A percentile compares a stretch with the other conserved stretches of the same genome.
Conservation (phyloP, 2,888 invertebrate species). For the Ectemnius continuus region DNA sequence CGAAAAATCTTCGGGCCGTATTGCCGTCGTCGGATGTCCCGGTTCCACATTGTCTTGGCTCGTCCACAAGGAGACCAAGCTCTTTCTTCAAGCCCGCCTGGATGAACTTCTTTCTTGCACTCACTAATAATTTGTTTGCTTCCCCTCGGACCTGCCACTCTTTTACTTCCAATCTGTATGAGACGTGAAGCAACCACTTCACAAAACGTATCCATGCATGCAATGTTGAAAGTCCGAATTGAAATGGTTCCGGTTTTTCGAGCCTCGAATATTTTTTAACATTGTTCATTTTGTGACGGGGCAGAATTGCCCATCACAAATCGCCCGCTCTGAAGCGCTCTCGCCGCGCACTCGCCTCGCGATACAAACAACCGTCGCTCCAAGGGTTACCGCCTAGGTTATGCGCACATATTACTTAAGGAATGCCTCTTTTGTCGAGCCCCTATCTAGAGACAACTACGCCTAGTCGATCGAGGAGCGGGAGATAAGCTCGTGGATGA, state of each 20-base stretch:
- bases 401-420: no score
- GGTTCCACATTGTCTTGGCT: neutral
- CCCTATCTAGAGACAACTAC: no score
- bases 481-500: no score
- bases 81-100: neutral
- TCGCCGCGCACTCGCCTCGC: no score
- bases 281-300: no score
- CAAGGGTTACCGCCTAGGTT: no score
- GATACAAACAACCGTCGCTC: no score
- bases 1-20: slow-evolving; percentile 10
- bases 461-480: no score
- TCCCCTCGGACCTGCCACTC: slow-evolving; percentile 3
- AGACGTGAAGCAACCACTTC: neutral
- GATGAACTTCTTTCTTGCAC: neutral
- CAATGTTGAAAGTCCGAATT: slow-evolving; percentile 5
- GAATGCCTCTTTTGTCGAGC: no score
- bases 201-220: slow-evolving; percentile 9
- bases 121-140: neutral
- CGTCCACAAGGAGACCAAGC: neutral
- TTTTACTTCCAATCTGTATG: slow-evolving; percentile 6
- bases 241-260: neutral
- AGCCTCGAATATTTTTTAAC: neutral
- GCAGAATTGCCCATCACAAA: no score
- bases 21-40: slow-evolving; percentile 4
- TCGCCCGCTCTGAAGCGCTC: no score